Conservation (phyloP, 2,113 vertebrate genomes). For the Ophthalmolycus amberensis region DNA sequence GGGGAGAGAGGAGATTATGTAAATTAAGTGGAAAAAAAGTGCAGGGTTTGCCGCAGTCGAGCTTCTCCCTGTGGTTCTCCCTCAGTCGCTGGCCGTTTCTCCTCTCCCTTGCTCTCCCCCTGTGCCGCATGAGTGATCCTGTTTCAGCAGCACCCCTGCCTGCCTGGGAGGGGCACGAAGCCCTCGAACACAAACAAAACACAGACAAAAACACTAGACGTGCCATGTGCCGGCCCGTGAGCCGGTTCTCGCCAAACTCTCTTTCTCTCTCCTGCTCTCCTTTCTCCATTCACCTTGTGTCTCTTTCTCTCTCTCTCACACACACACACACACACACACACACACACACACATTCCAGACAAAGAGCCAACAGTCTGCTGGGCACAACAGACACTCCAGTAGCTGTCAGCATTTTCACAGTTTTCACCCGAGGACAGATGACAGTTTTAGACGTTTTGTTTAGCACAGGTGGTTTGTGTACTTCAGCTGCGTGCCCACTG, state of each 20-base stretch:
- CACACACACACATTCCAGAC: constrained; percentile 12
- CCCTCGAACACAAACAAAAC: constrained; percentile 62
- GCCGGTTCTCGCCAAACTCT: constrained; percentile 43
- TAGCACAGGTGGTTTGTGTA: not conserved
- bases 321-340: constrained; percentile 27
- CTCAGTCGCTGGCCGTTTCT: constrained; percentile 29
- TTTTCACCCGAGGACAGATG: constrained; percentile 33
- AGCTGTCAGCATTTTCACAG: constrained; percentile 18
- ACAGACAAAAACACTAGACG: constrained; percentile 58
- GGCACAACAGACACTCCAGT: constrained; percentile 17
- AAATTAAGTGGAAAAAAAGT: constrained; percentile 65
- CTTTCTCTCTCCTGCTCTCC: constrained; percentile 13
- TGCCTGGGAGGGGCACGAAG: constrained; percentile 59
- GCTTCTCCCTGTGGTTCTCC: constrained; percentile 60
- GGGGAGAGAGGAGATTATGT: constrained; percentile 62
- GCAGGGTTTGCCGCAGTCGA: constrained; percentile 68
- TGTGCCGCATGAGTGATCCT: constrained; percentile 72
- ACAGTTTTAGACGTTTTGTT: not conserved
- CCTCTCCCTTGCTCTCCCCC: constrained; percentile 31
- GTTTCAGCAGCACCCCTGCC: constrained; percentile 67
- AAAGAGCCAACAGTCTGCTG: constrained; percentile 33
- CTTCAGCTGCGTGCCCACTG: not conserved
- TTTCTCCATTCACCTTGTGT: constrained; percentile 30
- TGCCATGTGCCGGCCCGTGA: constrained; percentile 58
- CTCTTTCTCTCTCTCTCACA: constrained; percentile 16